These are phyloP conservation scores for Schizopygopsis pylzovi DNA, from an alignment of 2,797 vertebrate species.

Conservation along the genomic window DNA sequence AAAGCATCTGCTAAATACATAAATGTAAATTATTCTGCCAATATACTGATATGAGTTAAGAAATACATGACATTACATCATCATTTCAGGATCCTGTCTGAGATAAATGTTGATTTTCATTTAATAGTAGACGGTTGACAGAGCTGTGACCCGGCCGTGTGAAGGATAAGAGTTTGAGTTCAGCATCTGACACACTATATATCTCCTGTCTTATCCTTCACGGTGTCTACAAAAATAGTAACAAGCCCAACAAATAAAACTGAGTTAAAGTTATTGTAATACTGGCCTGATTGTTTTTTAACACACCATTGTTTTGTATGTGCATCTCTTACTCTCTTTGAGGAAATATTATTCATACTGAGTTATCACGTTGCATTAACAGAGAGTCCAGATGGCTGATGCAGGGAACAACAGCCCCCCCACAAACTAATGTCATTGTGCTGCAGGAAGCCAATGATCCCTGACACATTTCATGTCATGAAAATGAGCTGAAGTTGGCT, in stretches of 20 bases:
- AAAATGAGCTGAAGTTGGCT: constrained; percentile 65
- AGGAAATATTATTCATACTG: constrained; percentile 75
- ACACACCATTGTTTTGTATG: not conserved
- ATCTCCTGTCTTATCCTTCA: not conserved
- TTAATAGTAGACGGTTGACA: not conserved
- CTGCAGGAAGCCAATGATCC: constrained; percentile 77
- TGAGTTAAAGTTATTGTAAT: not conserved
- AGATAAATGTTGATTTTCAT: not conserved
- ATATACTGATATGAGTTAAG: too few species aligned
- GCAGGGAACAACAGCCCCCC: constrained; percentile 70
- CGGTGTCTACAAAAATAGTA: not conserved
- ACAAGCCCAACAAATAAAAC: not conserved
- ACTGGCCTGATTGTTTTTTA: not conserved
- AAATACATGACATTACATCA: not conserved
- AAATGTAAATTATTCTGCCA: too few species aligned
- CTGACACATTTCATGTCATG: constrained; percentile 76
- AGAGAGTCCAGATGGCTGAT: constrained; percentile 75
- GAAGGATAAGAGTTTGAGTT: not conserved
- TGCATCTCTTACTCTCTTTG: constrained; percentile 20
- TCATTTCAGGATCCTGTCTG: not conserved
- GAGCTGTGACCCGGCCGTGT: not conserved
- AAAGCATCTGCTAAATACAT: too few species aligned
- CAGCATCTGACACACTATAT: not conserved
- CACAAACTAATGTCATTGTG: constrained; percentile 76
- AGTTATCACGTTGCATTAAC: constrained; percentile 64